Evolutionary conservation across 37 sponge, comb jelly and placozoan genomes (phyloP).

Genomic region (Hexactinellida sp.): DNA sequence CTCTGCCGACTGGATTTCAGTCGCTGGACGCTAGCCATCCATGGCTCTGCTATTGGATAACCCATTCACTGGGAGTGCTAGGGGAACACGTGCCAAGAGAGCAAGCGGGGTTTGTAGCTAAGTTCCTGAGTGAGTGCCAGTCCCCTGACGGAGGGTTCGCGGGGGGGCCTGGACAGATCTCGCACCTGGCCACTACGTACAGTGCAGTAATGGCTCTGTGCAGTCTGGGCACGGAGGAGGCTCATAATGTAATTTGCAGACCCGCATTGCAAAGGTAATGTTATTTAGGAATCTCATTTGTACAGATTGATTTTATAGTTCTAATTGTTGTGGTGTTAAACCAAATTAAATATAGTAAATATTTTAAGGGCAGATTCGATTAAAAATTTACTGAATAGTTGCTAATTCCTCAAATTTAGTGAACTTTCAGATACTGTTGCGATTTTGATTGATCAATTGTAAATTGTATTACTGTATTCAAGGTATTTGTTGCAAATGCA

Average conservation of each 20-base stretch:
- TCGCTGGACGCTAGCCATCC: slow-evolving; percentile 94
- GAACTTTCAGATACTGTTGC: too few relatives aligned
- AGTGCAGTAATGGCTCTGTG: slow-evolving; percentile 79
- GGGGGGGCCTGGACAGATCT: slow-evolving; percentile 88
- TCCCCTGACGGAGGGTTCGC: slow-evolving; percentile 64
- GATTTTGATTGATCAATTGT: too few relatives aligned
- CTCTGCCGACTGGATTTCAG: slow-evolving; percentile 27
- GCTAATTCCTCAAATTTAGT: too few relatives aligned
- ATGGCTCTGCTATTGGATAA: slow-evolving; percentile 93
- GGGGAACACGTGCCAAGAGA: not conserved
- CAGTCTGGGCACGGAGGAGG: slow-evolving; percentile 61
- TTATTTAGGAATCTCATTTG: not conserved
- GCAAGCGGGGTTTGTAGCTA: slow-evolving; percentile 24
- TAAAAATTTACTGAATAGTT: too few relatives aligned
- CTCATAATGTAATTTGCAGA: slow-evolving; percentile 58
- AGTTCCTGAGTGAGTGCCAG: slow-evolving; percentile 72
- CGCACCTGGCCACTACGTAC: slow-evolving; percentile 94
- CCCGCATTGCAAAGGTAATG: slow-evolving; percentile 26
- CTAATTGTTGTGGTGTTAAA: too few relatives aligned
- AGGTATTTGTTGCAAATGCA: slow-evolving; percentile 45
- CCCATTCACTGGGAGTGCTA: slow-evolving; percentile 70
- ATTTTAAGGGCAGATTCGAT: too few relatives aligned
- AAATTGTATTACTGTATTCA: too few relatives aligned
- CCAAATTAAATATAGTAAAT: not conserved
- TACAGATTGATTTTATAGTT: too few relatives aligned